phyloP scores from a whole-genome alignment of 2,888 invertebrate genomes.

The Sphaerolaimus hirsutus region DNA sequence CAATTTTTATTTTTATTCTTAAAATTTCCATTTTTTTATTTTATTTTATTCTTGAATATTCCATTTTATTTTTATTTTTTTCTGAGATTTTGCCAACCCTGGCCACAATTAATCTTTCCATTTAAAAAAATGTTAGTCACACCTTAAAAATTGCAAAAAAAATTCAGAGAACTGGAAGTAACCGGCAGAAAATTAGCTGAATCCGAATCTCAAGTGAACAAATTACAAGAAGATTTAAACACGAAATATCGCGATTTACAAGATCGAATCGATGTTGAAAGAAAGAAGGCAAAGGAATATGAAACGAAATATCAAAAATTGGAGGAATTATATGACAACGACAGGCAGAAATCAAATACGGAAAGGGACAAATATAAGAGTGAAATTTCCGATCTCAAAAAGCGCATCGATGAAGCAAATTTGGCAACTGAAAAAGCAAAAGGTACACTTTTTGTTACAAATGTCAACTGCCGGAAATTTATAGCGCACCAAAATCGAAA shows the following conservation, averaged over 20 bases:
- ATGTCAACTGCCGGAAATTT: too few species aligned
- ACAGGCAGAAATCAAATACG: constrained; percentile 13
- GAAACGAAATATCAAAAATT: constrained; percentile 22
- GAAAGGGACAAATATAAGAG: constrained; percentile 18
- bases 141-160: too few species aligned
- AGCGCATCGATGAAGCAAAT: constrained; percentile 17
- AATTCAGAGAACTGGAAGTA: not conserved
- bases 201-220: constrained; percentile 1
- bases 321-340: constrained; percentile 18
- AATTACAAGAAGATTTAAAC: constrained; percentile 8
- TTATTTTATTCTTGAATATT: too few species aligned
- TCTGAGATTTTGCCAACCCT: too few species aligned
- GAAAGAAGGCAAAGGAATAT: constrained; percentile 14
- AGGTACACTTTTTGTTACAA: too few species aligned
- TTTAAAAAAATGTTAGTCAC: too few species aligned
- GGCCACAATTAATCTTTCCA: too few species aligned
- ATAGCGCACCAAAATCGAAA: too few species aligned
- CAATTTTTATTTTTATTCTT: too few species aligned
- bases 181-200: not conserved
- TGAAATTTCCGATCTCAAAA: constrained; percentile 16
- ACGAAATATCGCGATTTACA: constrained; percentile 6
- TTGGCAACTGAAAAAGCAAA: constrained; percentile 6
- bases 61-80: too few species aligned
- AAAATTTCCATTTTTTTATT: too few species aligned
- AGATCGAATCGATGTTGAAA: not conserved